Base-by-base conservation (phyloP, 1,140 invertebrate species). In the Penaeus chinensis region DNA sequence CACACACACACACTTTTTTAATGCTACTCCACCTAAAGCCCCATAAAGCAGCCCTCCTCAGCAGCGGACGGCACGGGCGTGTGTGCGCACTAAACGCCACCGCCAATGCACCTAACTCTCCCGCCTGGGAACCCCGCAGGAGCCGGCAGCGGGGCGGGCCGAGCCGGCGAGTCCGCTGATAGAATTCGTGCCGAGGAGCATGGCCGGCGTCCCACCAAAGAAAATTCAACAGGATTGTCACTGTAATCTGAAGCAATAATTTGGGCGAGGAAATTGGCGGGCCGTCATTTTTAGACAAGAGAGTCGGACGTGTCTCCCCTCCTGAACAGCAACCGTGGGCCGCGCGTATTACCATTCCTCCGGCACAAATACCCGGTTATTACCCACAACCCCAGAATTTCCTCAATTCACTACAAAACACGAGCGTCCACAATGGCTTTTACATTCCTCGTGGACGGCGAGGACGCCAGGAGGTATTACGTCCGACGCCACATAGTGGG, bases 201-300 rank as follows among this genome's bases (percentile, higher is more conserved):
- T n/a, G 11, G 18, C 42, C 76, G 20, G 19, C 32, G 54, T 47
- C 24, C 27, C 42, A 22, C 37, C 7, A 19, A 20, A 47, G 76
- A 78, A 78, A 78, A 78, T 78, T 54, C 76, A 78, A 22, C 76
- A 78, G 54, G 37, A 78, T 78, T 78, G 32, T 78, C 37, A 54
- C 32, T 78, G 76, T 78, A 78, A 78, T 78, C 76, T 78, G 76
- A 78, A 47, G 76, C 42, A 78, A 78, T 78, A 78, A 78, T 78
- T 78, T 78, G 22, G 76, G 32, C 22, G 76, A 78, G 76, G 37
- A 78, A 78, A 78, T 78, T 78, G 76, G 19, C 37, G 76, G 37
- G 76, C 37, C 76, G 76, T 78, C 76, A 78, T 78, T 78, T 78
- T 78, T 78, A 78, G 76, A 54, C 37, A 54, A 22, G 32, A 54